Conservation (phyloP, 1,140 invertebrate species). For the Zaprionus tsacasi region DNA sequence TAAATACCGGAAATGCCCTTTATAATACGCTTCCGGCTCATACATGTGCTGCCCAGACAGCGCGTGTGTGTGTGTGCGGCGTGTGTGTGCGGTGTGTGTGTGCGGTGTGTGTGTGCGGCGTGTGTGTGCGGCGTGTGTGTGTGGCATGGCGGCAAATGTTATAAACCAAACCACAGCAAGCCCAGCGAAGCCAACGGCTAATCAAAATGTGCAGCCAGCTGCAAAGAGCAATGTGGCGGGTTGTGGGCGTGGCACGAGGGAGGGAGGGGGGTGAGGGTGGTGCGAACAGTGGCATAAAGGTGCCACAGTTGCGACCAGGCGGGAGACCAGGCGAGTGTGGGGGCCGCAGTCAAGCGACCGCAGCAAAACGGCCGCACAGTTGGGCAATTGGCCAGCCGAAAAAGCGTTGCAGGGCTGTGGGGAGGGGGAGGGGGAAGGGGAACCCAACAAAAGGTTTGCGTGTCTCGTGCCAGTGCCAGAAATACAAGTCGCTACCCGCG, state of each 20-base stretch:
- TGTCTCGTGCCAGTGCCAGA: slow-evolving; percentile 4
- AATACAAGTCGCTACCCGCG: neutral
- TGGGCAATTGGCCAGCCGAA: slow-evolving; percentile 10
- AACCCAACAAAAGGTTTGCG: neutral
- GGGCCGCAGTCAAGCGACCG: neutral
- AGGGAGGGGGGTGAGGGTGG: too few species aligned
- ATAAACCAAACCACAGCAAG: slow-evolving; percentile 59
- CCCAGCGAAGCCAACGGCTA: slow-evolving; percentile 57
- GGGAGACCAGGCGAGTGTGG: neutral
- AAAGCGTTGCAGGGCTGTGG: neutral
- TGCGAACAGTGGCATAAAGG: slow-evolving; percentile 18
- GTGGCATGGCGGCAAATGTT: slow-evolving; percentile 53
- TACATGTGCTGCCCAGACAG: slow-evolving; percentile 60
- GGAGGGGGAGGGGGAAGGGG: too few species aligned
- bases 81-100: neutral
- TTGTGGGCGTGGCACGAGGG: neutral
- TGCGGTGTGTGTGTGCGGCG: neutral
- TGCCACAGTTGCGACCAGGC: slow-evolving; percentile 6
- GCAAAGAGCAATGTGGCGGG: slow-evolving; percentile 47
- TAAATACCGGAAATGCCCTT: slow-evolving; percentile 80
- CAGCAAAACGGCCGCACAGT: slow-evolving; percentile 6
- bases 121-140: slow-evolving; percentile 7
- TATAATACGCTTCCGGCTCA: slow-evolving; percentile 79
- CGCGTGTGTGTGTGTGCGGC: neutral
- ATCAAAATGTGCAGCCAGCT: slow-evolving; percentile 77